Evolutionary conservation across 2,888 invertebrate genomes (phyloP).

Genomic region (Harpagoxenus sublaevis): DNA sequence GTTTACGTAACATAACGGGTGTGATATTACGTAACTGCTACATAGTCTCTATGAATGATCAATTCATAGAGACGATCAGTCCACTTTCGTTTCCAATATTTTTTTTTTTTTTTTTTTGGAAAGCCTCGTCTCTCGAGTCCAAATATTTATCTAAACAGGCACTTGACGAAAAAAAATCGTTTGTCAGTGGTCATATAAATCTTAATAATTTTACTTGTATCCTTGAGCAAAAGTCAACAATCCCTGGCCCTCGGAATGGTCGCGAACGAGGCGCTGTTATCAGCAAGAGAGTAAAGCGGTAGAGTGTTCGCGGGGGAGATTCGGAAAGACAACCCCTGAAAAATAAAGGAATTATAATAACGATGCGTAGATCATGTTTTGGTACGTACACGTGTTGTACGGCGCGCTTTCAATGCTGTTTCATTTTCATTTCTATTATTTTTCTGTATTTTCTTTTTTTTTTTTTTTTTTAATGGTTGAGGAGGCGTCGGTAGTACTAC

Average conservation of each 20-base stretch:
- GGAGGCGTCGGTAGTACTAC: constrained; percentile 38
- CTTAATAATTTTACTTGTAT: constrained; percentile 22
- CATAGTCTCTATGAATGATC: neutral
- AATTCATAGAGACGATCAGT: neutral
- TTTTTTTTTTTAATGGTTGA: constrained; percentile 62
- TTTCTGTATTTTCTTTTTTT: constrained; percentile 10
- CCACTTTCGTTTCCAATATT: neutral
- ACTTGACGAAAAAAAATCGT: constrained; percentile 26
- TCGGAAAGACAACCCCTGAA: constrained; percentile 81
- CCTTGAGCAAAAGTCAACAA: constrained; percentile 25
- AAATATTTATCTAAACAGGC: constrained; percentile 33
- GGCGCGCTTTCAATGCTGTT: constrained; percentile 76
- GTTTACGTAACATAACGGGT: neutral
- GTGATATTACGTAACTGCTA: neutral
- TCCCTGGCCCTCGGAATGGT: constrained; percentile 3
- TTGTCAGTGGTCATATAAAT: constrained; percentile 32
- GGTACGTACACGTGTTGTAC: constrained; percentile 84
- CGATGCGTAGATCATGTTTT: constrained; percentile 81
- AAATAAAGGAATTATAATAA: constrained; percentile 82
- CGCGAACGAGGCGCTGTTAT: constrained; percentile 21
- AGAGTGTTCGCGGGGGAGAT: constrained; percentile 50
- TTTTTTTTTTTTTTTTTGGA: neutral
- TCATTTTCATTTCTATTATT: constrained; percentile 42
- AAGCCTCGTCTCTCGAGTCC: neutral
- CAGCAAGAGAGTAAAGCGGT: constrained; percentile 38